phyloP scores from a whole-genome alignment of 2,113 vertebrate genomes.

The Etheostoma cragini region DNA sequence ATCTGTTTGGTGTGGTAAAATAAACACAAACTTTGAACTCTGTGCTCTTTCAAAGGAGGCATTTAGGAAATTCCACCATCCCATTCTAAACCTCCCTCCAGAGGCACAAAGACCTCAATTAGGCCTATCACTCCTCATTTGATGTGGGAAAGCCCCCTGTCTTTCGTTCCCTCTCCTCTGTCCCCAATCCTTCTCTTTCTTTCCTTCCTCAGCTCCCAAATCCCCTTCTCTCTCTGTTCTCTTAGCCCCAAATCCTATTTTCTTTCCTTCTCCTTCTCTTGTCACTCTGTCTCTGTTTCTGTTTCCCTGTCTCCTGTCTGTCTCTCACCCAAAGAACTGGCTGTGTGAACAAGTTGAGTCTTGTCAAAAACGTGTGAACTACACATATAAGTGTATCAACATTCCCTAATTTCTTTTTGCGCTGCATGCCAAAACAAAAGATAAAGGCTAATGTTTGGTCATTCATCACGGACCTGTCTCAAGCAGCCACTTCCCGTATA shows the following conservation, averaged over 20 bases:
- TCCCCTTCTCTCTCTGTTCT: constrained; percentile 65
- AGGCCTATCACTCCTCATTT: constrained; percentile 83
- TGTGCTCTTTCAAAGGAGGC: constrained; percentile 79
- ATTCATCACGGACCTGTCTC: constrained; percentile 72
- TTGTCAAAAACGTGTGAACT: constrained; percentile 80
- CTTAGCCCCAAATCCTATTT: constrained; percentile 73
- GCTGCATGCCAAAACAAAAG: constrained; percentile 79
- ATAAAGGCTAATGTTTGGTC: constrained; percentile 77
- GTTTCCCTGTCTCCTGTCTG: constrained; percentile 44
- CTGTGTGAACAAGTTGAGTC: constrained; percentile 77
- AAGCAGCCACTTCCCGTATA: constrained; percentile 63
- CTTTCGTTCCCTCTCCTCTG: constrained; percentile 72
- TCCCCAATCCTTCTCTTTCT: constrained; percentile 70
- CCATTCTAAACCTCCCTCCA: constrained; percentile 82
- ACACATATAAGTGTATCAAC: constrained; percentile 84
- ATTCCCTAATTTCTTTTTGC: constrained; percentile 85
- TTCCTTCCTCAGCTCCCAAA: constrained; percentile 66
- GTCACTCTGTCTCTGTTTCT: constrained; percentile 53
- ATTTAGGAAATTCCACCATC: constrained; percentile 86
- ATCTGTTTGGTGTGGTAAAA: constrained; percentile 76
- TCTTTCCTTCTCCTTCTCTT: constrained; percentile 39
- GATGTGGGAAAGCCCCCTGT: constrained; percentile 85
- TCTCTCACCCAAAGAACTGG: constrained; percentile 56
- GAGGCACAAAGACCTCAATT: constrained; percentile 85
- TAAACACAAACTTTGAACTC: constrained; percentile 83